Conservation (phyloP, 2,113 vertebrate species). For the Macrotis lagotis region DNA sequence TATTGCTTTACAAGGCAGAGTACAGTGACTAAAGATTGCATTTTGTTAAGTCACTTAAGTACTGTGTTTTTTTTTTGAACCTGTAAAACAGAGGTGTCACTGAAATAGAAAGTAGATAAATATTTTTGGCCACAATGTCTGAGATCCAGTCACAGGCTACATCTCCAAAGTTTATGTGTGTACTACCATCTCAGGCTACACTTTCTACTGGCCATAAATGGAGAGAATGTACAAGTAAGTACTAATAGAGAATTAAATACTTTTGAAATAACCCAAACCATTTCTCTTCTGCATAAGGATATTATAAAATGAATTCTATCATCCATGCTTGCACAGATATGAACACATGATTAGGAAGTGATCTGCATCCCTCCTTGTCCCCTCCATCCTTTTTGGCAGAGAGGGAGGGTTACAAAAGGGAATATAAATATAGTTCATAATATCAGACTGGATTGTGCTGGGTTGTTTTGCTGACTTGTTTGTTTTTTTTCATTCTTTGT, state of each 20-base stretch:
- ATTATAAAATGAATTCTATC: neutral
- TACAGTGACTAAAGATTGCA: neutral
- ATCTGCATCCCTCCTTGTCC: neutral
- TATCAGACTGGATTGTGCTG: neutral
- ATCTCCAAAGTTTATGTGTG: neutral
- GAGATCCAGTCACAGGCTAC: neutral
- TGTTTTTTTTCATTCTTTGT: neutral
- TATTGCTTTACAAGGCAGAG: slow-evolving; percentile 30
- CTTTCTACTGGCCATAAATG: neutral
- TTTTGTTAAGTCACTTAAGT: neutral
- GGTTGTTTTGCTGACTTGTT: neutral
- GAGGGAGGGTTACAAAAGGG: neutral
- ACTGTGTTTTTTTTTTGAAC: neutral
- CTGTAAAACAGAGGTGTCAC: neutral
- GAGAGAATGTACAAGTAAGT: neutral
- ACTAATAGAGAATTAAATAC: neutral
- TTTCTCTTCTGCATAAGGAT: slow-evolving; percentile 13
- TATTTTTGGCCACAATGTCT: slow-evolving; percentile 9
- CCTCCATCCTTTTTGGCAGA: neutral
- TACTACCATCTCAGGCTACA: neutral
- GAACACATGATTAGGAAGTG: neutral
- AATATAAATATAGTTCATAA: neutral
- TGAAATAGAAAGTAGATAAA: neutral
- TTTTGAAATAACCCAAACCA: neutral
- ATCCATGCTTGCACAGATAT: neutral